Evolutionary conservation across 2,113 vertebrate genomes (phyloP), one percentile per base, ranked within the genome.

Genomic region (Terrapene triunguis): DNA sequence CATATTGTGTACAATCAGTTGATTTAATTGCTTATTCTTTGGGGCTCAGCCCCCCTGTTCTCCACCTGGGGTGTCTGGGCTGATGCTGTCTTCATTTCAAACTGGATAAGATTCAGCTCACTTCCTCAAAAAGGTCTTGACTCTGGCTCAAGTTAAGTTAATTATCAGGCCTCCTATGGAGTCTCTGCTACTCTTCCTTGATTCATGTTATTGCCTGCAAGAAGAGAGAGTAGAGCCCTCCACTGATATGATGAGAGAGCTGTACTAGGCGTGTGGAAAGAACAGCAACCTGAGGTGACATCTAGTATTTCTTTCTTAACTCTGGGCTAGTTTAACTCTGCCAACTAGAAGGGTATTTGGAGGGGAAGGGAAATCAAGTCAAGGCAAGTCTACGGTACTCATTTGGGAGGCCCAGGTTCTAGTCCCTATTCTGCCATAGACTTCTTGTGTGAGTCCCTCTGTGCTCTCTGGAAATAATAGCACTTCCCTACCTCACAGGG

Each of bases 121-220:
- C 65, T 69, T 69, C 35, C 35, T 38, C 65, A 22, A 69, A 69
- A 35, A 14, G 8, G 17, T 69, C 65, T n/a, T 69, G 65, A 38
- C 65, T 69, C 35, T n/a, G n/a, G 65, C 35, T n/a, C 2, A 1
- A 69, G 17, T 69, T 62, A 62, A 62, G 59, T 62, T 69, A 78
- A 53, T 53, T 44, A 1, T 72, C 53, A 78, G 38, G 55, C 17
- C 32, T 82, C 3, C 25, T 29, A 6, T 3, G 21, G 72, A 81
- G 90, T 91, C 90, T 93, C 72, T 89, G 85, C 53, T 87, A 78
- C 85, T 72, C 95, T 78, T 84, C 48, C 96, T 91, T 94, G 95
- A 96, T 85, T 95, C 85, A 92, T 59, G 2, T 7, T n/a, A 21
- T 78, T 91, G 96, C 82, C 82, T 74, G 90, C 53, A 44, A 89